These are phyloP conservation scores for Leptinotarsa juncta DNA, from an alignment of 2,888 invertebrate species.

Conservation along the genomic window DNA sequence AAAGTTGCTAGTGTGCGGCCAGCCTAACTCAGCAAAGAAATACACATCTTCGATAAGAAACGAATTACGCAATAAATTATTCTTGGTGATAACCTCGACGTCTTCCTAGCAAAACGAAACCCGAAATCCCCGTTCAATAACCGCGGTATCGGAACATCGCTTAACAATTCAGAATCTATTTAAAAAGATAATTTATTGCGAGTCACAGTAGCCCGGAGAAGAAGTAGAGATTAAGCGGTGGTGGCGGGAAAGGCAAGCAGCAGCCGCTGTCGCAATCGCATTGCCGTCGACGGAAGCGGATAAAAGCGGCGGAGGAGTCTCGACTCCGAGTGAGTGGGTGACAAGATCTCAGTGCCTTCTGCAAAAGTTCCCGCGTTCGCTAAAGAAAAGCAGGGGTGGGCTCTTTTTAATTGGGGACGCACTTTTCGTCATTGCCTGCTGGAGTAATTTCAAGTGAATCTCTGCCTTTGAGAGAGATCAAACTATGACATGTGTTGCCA, in stretches of 20 bases:
- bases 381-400: constrained; percentile 5
- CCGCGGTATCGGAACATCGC: constrained; percentile 14
- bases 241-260: constrained; percentile 6
- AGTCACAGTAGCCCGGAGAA: not conserved
- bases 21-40: too few species aligned
- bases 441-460: too few species aligned
- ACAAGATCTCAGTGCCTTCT: constrained; percentile 56
- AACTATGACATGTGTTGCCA: too few species aligned
- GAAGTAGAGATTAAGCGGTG: constrained; percentile 17
- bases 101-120: not conserved
- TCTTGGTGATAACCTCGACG: not conserved
- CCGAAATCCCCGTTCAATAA: constrained; percentile 12
- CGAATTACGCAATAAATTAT: too few species aligned
- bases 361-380: constrained; percentile 5
- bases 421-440: not conserved
- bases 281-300: constrained; percentile 54
- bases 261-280: constrained; percentile 47
- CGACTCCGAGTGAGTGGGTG: constrained; percentile 53
- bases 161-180: constrained; percentile 15
- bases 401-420: not conserved
- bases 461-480: too few species aligned
- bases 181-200: constrained; percentile 18
- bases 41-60: too few species aligned
- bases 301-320: constrained; percentile 38
- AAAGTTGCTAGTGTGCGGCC: too few species aligned